Conservation (phyloP, 2,797 vertebrate species). For the Cynodonichthys magdalenae region DNA sequence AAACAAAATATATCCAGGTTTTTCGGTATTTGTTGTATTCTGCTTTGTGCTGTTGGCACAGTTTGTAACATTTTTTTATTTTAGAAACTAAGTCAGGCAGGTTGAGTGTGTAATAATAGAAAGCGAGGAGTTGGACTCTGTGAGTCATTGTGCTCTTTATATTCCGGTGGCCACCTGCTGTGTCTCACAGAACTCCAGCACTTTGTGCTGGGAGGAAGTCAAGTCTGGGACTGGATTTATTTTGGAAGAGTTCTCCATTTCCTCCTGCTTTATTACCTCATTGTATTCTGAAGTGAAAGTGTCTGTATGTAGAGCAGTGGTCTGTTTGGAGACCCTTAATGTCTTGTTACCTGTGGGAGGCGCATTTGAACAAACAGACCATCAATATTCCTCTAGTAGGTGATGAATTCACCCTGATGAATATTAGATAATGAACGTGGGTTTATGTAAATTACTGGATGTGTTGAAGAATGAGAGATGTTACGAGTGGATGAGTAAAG, state of each 20-base stretch:
- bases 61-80: slow-evolving; percentile 33
- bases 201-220: slow-evolving; percentile 65
- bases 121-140: slow-evolving; percentile 26
- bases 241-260: slow-evolving; percentile 37
- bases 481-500: slow-evolving; percentile 3
- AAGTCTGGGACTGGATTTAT: slow-evolving; percentile 56
- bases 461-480: slow-evolving; percentile 5
- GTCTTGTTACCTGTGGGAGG: neutral
- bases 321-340: no score
- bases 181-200: slow-evolving; percentile 60
- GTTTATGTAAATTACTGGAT: slow-evolving; percentile 4
- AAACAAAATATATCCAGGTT: neutral
- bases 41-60: slow-evolving; percentile 6
- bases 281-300: slow-evolving; percentile 35
- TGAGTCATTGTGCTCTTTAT: slow-evolving; percentile 67
- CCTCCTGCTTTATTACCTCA: slow-evolving; percentile 38
- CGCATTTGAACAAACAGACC: slow-evolving; percentile 4
- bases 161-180: slow-evolving; percentile 64
- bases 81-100: slow-evolving; percentile 35
- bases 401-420: slow-evolving; percentile 6
- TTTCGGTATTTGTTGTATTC: slow-evolving; percentile 5
- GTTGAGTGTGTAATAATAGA: slow-evolving; percentile 56
- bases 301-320: neutral
- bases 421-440: slow-evolving; percentile 8
- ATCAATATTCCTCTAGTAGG: slow-evolving; percentile 1